Evolutionary conservation across 2,888 invertebrate species (phyloP), one percentile per base, ranked within the genome.

Genomic region (Acleris sparsana): DNA sequence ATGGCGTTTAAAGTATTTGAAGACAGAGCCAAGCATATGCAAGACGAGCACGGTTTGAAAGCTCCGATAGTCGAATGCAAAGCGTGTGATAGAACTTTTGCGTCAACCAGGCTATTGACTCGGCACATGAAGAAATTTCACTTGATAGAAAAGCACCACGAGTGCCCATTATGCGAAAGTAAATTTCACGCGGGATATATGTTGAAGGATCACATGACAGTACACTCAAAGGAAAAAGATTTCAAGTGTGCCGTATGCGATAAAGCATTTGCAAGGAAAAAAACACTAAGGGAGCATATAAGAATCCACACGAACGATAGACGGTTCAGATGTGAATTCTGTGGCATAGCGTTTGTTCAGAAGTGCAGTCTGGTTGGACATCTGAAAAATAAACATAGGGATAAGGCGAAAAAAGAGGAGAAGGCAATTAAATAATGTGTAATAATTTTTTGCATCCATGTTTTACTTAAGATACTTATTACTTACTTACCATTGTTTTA

Each of bases 171-270:
- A 22, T 55, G 55, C 22, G 43, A 55, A 0, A 43, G 6, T 7
- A 39, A 39, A n/a, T 55, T 55, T n/a, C 43, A 18, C 20, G 20
- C 55, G 13, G 18, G 16, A 39, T 20, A 55, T 55, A 55, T 55
- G 55, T 5, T 55, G 1, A 55, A 22, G 18, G 43, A 5, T 1
- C 55, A 55, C 43, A 55, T 55, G 55, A 3, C 43, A 16, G 55
- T 55, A 7, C 55, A 55, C n/a, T 44, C 43, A 2, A 20, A 16
- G 0, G 78, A 78, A 1, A 89, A 86, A 69, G 85, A 88, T 6
- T 92, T 84, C 48, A 77, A 86, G 52, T 91, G 92, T 65, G 75
- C 79, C 3, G 69, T 87, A 1, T 90, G 91, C 56, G 56, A 73
- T 2, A 89, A 86, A 59, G 71, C 66, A 0, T 89, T 80, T 57